A percentile compares a stretch with the other conserved stretches of the same genome.
These are phyloP conservation scores for Aphaenogaster floridana DNA, from an alignment of 1,140 invertebrate species.

Conservation along the genomic window DNA sequence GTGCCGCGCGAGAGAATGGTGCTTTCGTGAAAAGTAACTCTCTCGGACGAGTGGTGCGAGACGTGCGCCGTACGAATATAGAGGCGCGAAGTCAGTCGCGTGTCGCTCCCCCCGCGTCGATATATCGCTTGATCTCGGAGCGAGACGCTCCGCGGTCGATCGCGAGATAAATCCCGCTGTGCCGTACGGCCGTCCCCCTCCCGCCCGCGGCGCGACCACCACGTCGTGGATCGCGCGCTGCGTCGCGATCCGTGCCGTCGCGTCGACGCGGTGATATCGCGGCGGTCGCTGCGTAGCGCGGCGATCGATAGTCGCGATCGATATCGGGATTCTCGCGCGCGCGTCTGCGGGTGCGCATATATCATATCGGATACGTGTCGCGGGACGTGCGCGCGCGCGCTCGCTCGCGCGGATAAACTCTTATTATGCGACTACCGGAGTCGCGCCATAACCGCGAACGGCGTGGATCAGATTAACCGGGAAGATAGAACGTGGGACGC, in stretches of 20 bases:
- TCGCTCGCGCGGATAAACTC: slow-evolving; percentile 46
- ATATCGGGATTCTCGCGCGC: slow-evolving; percentile 42
- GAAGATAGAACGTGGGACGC: neutral
- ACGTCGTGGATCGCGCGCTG: slow-evolving; percentile 37
- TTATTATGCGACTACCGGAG: slow-evolving; percentile 46
- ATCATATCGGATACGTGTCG: neutral
- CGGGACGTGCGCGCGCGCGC: neutral
- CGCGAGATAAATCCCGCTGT: slow-evolving; percentile 47
- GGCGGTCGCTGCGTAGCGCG: slow-evolving; percentile 13
- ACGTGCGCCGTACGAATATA: neutral
- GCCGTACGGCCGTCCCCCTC: neutral
- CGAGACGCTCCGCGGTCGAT: neutral
- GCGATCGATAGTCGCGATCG: slow-evolving; percentile 52
- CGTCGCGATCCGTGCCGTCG: slow-evolving; percentile 23
- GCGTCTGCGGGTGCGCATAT: slow-evolving; percentile 1
- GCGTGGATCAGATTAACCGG: slow-evolving; percentile 48
- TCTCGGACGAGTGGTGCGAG: neutral
- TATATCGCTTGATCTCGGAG: neutral
- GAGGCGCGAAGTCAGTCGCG: slow-evolving; percentile 5
- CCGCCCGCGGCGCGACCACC: neutral
- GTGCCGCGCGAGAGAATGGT: slow-evolving; percentile 42
- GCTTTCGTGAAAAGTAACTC: slow-evolving; percentile 44
- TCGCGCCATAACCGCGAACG: slow-evolving; percentile 45
- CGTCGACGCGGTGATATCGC: slow-evolving; percentile 50
- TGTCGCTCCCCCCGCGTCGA: neutral